phyloP scores from a whole-genome alignment of 53 echinoderm and acorn worm genomes.

The Echinarachnius parma region DNA sequence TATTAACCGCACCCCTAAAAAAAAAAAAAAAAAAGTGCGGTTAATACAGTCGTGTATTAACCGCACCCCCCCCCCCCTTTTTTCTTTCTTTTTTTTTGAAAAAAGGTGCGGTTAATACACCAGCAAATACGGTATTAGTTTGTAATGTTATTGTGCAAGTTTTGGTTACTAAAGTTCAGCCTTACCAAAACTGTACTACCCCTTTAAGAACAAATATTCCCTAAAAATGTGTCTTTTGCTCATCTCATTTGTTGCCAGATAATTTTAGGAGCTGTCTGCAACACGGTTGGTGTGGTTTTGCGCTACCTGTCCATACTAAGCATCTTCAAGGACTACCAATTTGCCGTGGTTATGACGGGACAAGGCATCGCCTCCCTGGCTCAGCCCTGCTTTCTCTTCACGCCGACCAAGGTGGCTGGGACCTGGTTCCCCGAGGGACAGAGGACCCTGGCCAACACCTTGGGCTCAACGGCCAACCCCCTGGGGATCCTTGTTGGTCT shows the following conservation, averaged over 20 bases:
- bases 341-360: slow-evolving; percentile 63
- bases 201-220: too few relatives aligned
- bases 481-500: slow-evolving; percentile 76
- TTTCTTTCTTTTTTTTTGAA: too few relatives aligned
- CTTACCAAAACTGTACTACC: too few relatives aligned
- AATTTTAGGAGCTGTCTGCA: slow-evolving; percentile 68
- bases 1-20: too few relatives aligned
- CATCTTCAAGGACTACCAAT: slow-evolving; percentile 31
- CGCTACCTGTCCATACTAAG: slow-evolving; percentile 63
- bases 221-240: not conserved
- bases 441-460: slow-evolving; percentile 81
- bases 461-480: slow-evolving; percentile 86
- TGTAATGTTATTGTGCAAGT: too few relatives aligned
- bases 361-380: slow-evolving; percentile 74
- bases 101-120: too few relatives aligned
- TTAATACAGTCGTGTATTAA: too few relatives aligned
- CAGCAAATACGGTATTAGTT: too few relatives aligned
- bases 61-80: too few relatives aligned
- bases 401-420: slow-evolving; percentile 93
- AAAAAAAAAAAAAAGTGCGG: too few relatives aligned
- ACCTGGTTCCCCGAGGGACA: slow-evolving; percentile 93
- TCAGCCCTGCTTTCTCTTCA: slow-evolving; percentile 88
- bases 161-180: too few relatives aligned
- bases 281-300: slow-evolving; percentile 64
- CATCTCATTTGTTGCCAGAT: slow-evolving; percentile 49